Evolutionary conservation across 2,888 invertebrate genomes (phyloP).

Genomic region (Phasia obesa): DNA sequence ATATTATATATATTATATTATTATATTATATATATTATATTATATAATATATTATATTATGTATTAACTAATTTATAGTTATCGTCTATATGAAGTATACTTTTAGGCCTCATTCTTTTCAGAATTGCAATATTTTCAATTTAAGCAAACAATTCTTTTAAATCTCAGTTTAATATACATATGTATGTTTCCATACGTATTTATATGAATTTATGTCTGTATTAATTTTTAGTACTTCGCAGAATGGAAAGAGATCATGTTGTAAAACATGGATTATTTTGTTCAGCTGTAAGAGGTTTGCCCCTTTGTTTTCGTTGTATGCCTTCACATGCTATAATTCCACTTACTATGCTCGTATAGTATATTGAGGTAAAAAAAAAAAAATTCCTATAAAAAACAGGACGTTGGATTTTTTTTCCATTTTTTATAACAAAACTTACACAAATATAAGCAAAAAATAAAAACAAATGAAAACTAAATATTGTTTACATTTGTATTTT

Average conservation of each 20-base stretch:
- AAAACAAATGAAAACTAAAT: too few relatives aligned
- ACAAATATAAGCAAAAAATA: too few relatives aligned
- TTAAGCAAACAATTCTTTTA: slow-evolving; percentile 9
- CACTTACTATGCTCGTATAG: neutral
- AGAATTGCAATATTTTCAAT: too few relatives aligned
- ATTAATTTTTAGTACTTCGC: neutral
- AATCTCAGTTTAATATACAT: neutral
- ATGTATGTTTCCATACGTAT: neutral
- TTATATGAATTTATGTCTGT: too few relatives aligned
- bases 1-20: too few relatives aligned
- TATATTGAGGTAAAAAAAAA: slow-evolving; percentile 23
- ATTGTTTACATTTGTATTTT: slow-evolving; percentile 51
- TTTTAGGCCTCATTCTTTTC: too few relatives aligned
- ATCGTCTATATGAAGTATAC: too few relatives aligned
- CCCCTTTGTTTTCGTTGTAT: slow-evolving; percentile 13
- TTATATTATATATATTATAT: too few relatives aligned
- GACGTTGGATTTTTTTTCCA: slow-evolving; percentile 12
- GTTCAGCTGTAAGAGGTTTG: slow-evolving; percentile 50
- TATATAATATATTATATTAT: too few relatives aligned
- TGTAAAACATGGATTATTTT: slow-evolving; percentile 26
- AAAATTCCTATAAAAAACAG: slow-evolving; percentile 28
- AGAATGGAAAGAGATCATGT: neutral
- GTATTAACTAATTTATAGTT: too few relatives aligned
- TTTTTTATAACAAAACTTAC: slow-evolving; percentile 1
- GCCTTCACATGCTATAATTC: slow-evolving; percentile 16